Evolutionary conservation across 2,888 invertebrate species (phyloP).

Genomic region (Eupithecia subfuscata): DNA sequence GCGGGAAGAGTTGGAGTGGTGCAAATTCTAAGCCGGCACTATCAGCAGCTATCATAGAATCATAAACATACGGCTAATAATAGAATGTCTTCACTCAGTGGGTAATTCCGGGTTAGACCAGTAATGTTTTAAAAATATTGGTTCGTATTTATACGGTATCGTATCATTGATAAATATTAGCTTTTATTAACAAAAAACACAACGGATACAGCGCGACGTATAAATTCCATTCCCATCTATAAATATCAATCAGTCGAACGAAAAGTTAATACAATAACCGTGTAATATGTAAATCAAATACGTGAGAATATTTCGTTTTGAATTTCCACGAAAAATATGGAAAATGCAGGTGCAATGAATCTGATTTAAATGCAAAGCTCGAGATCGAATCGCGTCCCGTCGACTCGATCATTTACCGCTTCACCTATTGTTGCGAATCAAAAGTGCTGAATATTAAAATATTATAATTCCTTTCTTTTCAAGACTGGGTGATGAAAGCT

Average conservation of each 20-base stretch:
- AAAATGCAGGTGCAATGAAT: constrained; percentile 61
- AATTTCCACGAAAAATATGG: constrained; percentile 62
- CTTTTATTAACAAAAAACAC: neutral
- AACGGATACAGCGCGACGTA: constrained; percentile 11
- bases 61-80: too few relatives aligned
- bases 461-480: constrained; percentile 45
- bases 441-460: constrained; percentile 45
- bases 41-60: too few relatives aligned
- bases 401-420: constrained; percentile 61
- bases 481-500: constrained; percentile 21
- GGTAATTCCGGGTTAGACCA: too few relatives aligned
- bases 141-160: neutral
- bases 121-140: neutral
- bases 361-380: constrained; percentile 72
- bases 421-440: constrained; percentile 53
- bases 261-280: constrained; percentile 40
- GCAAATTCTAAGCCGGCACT: too few relatives aligned
- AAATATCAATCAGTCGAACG: constrained; percentile 40
- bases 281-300: constrained; percentile 44
- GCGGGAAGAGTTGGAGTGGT: too few relatives aligned
- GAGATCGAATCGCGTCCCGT: constrained; percentile 60
- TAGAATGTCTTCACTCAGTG: too few relatives aligned
- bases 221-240: constrained; percentile 29
- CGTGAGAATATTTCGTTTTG: constrained; percentile 40
- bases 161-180: neutral